A percentile compares a stretch with the other conserved stretches of the same genome.
Conservation (phyloP, 2,888 invertebrate genomes). For the Drosophila suboccidentalis region DNA sequence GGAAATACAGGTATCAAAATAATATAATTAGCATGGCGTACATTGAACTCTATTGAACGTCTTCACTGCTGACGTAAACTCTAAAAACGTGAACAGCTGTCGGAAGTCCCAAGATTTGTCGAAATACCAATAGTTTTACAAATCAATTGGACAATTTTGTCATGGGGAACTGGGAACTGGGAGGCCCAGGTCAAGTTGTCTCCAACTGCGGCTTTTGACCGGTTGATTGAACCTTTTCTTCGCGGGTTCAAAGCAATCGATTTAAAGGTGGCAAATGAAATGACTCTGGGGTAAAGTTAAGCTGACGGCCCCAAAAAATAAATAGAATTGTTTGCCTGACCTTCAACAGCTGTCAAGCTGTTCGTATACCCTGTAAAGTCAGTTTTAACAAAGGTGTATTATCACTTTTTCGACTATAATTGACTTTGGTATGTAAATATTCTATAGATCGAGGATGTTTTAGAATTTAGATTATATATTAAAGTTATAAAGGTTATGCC, state of each 20-base stretch:
- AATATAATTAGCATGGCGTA: slow-evolving; percentile 62
- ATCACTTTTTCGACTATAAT: background rate
- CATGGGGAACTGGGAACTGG: background rate
- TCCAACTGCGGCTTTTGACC: slow-evolving; percentile 38
- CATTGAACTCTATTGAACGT: slow-evolving; percentile 64
- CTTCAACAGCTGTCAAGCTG: slow-evolving; percentile 62
- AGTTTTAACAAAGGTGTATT: background rate
- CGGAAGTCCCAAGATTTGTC: slow-evolving; percentile 51
- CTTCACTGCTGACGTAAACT: slow-evolving; percentile 58
- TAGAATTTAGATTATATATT: background rate
- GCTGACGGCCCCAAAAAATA: slow-evolving; percentile 58
- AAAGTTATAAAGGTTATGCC: background rate
- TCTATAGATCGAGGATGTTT: background rate
- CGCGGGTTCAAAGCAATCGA: slow-evolving; percentile 64
- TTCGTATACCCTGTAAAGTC: slow-evolving; percentile 27
- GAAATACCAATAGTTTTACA: slow-evolving; percentile 42
- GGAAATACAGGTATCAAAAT: slow-evolving; percentile 30
- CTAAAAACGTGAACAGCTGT: slow-evolving; percentile 51
- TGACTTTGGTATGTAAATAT: background rate
- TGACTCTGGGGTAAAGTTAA: slow-evolving; percentile 29
- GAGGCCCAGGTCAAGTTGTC: slow-evolving; percentile 42
- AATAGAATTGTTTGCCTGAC: slow-evolving; percentile 69
- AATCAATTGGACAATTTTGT: slow-evolving; percentile 55
- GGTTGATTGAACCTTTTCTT: slow-evolving; percentile 70
- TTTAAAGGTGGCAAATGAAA: slow-evolving; percentile 40